Evolutionary conservation across 2,113 vertebrate species (phyloP).

Genomic region (Pleuronectes platessa): DNA sequence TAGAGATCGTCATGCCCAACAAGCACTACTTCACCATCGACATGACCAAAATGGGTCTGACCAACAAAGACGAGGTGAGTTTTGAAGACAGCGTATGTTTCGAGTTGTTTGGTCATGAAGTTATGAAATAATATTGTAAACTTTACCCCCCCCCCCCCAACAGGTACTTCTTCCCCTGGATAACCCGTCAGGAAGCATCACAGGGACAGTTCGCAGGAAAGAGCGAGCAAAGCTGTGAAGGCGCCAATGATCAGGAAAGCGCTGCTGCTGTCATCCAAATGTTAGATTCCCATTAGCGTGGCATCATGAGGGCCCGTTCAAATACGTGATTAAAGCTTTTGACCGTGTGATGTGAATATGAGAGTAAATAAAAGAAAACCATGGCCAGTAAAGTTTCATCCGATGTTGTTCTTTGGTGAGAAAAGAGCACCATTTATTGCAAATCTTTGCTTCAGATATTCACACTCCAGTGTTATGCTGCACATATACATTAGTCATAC

Average conservation of each 20-base stretch:
- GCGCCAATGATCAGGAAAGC: not conserved
- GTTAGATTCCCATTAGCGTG: not conserved
- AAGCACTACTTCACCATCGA: conserved; percentile 91
- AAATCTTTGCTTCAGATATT: conserved; percentile 69
- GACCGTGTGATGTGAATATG: not conserved
- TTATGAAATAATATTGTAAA: not conserved
- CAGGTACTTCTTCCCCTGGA: conserved; percentile 93
- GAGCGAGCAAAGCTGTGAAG: conserved; percentile 83
- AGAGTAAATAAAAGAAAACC: not conserved
- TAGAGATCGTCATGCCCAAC: conserved; percentile 93
- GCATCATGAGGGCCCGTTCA: not conserved
- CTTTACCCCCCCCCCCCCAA: not conserved
- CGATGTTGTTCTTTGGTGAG: conserved; percentile 74
- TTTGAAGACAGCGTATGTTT: not conserved
- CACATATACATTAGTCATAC: conserved; percentile 68
- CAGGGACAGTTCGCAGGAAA: conserved; percentile 88
- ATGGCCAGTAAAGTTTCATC: conserved; percentile 4
- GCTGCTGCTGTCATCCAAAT: not conserved
- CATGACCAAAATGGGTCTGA: conserved; percentile 91
- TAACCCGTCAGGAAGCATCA: conserved; percentile 91
- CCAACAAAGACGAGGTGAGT: conserved; percentile 92
- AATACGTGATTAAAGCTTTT: not conserved
- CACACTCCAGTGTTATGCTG: conserved; percentile 76
- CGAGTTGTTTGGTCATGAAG: not conserved
- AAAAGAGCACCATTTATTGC: conserved; percentile 81